Percentiles rank a stretch among this genome's conserved stretches.
Conservation (phyloP, 2,113 vertebrate species). For the Spizaetus ornatus region DNA sequence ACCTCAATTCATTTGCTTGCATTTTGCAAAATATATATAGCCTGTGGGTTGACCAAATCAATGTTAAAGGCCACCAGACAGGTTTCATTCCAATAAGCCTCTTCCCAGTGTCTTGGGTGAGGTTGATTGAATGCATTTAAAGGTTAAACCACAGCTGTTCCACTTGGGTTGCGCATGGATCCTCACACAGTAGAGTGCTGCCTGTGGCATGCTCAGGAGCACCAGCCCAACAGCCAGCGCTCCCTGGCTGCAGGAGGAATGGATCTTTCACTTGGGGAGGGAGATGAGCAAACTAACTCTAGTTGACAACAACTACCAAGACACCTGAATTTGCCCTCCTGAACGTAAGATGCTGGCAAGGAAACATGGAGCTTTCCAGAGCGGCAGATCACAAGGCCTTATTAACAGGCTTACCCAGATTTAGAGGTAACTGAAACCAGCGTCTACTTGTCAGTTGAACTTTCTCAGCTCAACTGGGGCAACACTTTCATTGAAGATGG, state of each 20-base stretch:
- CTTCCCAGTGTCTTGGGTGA: background rate
- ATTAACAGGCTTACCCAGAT: background rate
- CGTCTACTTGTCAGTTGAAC: background rate
- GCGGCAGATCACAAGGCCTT: background rate
- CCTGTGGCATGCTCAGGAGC: background rate
- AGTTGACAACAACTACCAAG: background rate
- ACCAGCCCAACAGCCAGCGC: accelerated
- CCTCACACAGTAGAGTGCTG: background rate
- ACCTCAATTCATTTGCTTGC: background rate
- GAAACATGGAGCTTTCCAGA: background rate
- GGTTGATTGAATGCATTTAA: background rate
- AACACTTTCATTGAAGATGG: background rate
- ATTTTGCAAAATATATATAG: background rate
- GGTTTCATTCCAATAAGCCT: background rate
- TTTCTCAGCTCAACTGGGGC: background rate
- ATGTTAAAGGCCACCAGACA: background rate
- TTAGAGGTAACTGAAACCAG: background rate
- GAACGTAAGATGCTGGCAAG: background rate
- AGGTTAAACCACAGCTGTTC: background rate
- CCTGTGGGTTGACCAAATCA: background rate
- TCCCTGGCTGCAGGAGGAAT: background rate
- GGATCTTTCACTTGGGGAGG: no score
- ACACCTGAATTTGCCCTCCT: background rate
- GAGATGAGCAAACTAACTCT: background rate
- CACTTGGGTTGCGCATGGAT: background rate